Conservation (phyloP, 2,888 invertebrate species). For the Tenthredo distinguenda region DNA sequence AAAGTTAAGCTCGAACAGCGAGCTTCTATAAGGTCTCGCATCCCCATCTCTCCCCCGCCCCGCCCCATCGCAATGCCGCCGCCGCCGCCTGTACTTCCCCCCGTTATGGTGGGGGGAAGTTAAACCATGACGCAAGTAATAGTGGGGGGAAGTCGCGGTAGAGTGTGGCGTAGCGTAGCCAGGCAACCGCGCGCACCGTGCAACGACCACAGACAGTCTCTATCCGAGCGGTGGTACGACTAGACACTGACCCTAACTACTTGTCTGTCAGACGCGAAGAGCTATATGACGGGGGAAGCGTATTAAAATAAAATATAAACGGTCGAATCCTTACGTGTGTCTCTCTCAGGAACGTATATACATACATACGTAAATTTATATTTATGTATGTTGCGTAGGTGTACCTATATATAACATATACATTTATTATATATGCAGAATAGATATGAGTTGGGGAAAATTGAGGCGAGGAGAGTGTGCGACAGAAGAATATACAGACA, state of each 20-base stretch:
- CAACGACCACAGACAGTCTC: conserved; percentile 73
- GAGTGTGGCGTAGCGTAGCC: conserved; percentile 66
- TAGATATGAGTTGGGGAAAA: not conserved
- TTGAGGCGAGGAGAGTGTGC: not conserved
- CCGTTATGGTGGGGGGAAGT: conserved; percentile 53
- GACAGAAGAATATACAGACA: not conserved
- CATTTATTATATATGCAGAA: not conserved
- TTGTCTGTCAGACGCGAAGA: not conserved
- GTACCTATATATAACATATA: not conserved
- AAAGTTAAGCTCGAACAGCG: not conserved
- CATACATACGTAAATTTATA: too few species aligned
- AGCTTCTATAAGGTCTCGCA: not conserved
- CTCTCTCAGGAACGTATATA: not conserved
- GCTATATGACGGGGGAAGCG: not conserved
- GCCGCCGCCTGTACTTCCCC: conserved; percentile 7
- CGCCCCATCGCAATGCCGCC: not conserved
- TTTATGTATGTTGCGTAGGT: too few species aligned
- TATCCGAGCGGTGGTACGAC: conserved; percentile 60
- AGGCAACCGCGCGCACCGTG: conserved; percentile 68
- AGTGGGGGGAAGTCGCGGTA: conserved; percentile 57
- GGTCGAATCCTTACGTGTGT: not conserved
- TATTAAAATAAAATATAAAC: conserved; percentile 7
- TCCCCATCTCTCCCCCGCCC: not conserved
- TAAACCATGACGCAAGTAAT: conserved; percentile 63
- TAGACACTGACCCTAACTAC: conserved; percentile 51